Percentiles rank a stretch among this genome's conserved stretches.
Evolutionary conservation across 2,797 vertebrate species (phyloP).

Genomic region (Gallirallus australis): DNA sequence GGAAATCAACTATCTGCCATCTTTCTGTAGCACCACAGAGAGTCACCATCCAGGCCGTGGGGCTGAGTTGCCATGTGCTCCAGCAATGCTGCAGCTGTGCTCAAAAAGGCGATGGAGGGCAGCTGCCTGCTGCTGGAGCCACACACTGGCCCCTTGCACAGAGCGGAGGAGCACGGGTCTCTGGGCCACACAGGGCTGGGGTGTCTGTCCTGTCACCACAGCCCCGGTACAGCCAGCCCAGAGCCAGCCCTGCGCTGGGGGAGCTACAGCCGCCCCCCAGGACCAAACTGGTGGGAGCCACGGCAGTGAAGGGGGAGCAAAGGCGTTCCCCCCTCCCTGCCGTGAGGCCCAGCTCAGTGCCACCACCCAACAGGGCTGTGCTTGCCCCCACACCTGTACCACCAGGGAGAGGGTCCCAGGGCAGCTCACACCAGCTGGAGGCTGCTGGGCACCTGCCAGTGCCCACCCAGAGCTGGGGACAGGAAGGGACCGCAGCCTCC

Average conservation of each 20-base stretch:
- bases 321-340: too few species aligned
- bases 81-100: accelerated
- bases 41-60: too few species aligned
- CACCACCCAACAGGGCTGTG: not conserved
- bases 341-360: not conserved
- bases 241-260: not conserved
- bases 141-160: accelerated
- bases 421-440: accelerated
- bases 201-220: not conserved
- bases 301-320: not conserved
- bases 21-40: too few species aligned
- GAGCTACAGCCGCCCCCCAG: not conserved
- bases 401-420: not conserved
- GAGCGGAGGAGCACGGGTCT: accelerated
- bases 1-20: not conserved
- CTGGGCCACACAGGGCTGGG: not conserved
- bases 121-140: accelerated
- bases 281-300: not conserved
- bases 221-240: not conserved
- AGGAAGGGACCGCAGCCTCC: not conserved
- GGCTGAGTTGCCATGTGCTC: not conserved
- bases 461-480: not conserved
- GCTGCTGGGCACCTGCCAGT: accelerated
- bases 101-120: accelerated
- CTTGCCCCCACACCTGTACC: not conserved